Evolutionary conservation across 2,797 vertebrate species (phyloP).

Genomic region (Anisognathus igniventris): DNA sequence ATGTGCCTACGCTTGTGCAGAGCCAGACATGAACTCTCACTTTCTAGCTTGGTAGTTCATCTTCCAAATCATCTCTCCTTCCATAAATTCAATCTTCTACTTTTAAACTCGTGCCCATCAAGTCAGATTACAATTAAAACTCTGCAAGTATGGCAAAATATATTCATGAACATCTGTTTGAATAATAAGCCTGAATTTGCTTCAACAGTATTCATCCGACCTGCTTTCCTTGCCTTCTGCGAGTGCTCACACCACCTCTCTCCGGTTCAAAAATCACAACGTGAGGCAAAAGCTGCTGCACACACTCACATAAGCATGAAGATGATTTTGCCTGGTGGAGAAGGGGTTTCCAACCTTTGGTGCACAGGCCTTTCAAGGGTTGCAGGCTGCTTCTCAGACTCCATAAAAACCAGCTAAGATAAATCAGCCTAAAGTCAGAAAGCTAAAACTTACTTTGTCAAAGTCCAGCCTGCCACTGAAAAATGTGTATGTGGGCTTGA

Average conservation of each 20-base stretch:
- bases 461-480: background rate
- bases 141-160: conserved; percentile 12
- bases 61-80: background rate
- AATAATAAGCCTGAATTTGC: conserved; percentile 25
- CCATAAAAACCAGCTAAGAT: background rate
- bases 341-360: background rate
- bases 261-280: background rate
- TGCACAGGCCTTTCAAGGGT: background rate
- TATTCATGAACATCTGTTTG: conserved; percentile 52
- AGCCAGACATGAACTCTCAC: background rate
- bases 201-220: background rate
- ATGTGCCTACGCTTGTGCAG: background rate
- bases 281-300: background rate
- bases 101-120: conserved; percentile 9
- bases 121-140: conserved; percentile 34
- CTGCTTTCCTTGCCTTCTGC: conserved; percentile 1
- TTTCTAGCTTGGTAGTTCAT: background rate
- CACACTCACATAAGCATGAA: background rate
- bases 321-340: background rate
- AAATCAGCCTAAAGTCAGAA: background rate
- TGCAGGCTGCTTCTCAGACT: background rate
- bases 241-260: background rate
- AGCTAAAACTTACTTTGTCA: background rate
- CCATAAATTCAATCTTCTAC: background rate
- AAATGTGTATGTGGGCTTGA: background rate